Evolutionary conservation across 2,113 vertebrate genomes (phyloP).

Genomic region (Rhagologus leucostigma): DNA sequence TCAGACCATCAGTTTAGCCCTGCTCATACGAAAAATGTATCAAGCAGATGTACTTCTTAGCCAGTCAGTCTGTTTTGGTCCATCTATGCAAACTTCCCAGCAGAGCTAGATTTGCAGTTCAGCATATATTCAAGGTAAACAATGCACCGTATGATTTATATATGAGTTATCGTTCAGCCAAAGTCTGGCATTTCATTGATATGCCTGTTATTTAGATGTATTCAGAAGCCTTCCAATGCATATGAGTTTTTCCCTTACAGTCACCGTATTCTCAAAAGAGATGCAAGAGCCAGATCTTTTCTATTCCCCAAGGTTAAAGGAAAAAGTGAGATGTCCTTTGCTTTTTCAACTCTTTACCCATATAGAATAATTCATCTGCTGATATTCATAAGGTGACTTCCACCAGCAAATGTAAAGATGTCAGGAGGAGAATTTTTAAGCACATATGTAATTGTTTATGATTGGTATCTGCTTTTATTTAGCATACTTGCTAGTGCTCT

Average conservation of each 20-base stretch:
- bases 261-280: slow-evolving; percentile 51
- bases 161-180: not conserved
- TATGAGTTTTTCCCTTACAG: slow-evolving; percentile 36
- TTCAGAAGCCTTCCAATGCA: slow-evolving; percentile 59
- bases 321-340: slow-evolving; percentile 73
- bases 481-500: slow-evolving; percentile 60
- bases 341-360: slow-evolving; percentile 60
- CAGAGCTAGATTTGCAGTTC: not conserved
- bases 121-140: not conserved
- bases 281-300: slow-evolving; percentile 69
- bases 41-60: not conserved
- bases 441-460: slow-evolving; percentile 68
- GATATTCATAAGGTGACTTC: slow-evolving; percentile 72
- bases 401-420: slow-evolving; percentile 59
- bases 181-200: slow-evolving; percentile 51
- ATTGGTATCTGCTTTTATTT: slow-evolving; percentile 72
- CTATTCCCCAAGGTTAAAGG: slow-evolving; percentile 75
- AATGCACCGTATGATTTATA: slow-evolving; percentile 62
- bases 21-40: not conserved
- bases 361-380: slow-evolving; percentile 76
- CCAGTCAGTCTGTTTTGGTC: not conserved
- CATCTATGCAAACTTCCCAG: slow-evolving; percentile 11
- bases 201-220: slow-evolving; percentile 72
- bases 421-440: slow-evolving; percentile 62
- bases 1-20: not conserved